Base-by-base conservation (phyloP, 2,113 vertebrate genomes). In the Progne subis region DNA sequence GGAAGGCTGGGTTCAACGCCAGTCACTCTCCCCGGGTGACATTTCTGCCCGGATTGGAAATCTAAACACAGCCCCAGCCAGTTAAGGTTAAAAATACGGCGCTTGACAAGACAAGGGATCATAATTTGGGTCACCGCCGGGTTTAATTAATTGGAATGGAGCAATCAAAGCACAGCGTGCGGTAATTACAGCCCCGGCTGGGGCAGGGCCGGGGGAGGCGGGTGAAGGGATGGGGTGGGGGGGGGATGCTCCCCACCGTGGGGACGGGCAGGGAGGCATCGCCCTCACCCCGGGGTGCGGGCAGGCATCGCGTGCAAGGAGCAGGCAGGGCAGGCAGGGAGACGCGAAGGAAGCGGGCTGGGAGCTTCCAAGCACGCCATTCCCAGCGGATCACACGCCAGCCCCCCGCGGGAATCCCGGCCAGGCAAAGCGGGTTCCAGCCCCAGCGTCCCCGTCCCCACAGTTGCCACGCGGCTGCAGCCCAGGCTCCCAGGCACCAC, bases 131-230 rank as follows among this genome's bases (percentile, higher is more conserved):
- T 98, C 97, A 97, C 97, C 80, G 95, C 96, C 92, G 97, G 95
- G 97, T 98, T 98, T 98, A 98, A 98, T 98, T 98, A 98, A 98
- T 98, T 98, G 98, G 98, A 97, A 97, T 92, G 95, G 85, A 95
- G 97, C 97, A 97, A 98, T 98, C 97, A 98, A 98, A 96, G 88
- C 96, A 44, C 95, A 7, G 94, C 24, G 75, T 93, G 98, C 89
- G 71, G 95, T 98, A 98, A 98, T 98, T 98, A 98, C 97, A 97
- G 96, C 90, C 96, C 55, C 52, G 96, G 94, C 64, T 77, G 93
- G 94, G 94, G 97, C 84, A 93, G 95, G 94, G 44, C 72, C 47
- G 39, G 60, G 91, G 84, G 75, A 63, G 29, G 57, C 0, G 23
- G 43, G 88, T 12, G 59, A 88, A 93, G 92, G 84, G 91, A 91